A percentile compares a stretch with the other conserved stretches of the same genome.
These are phyloP conservation scores for Limnephilus lunatus DNA, from an alignment of 2,888 invertebrate genomes.

Conservation along the genomic window DNA sequence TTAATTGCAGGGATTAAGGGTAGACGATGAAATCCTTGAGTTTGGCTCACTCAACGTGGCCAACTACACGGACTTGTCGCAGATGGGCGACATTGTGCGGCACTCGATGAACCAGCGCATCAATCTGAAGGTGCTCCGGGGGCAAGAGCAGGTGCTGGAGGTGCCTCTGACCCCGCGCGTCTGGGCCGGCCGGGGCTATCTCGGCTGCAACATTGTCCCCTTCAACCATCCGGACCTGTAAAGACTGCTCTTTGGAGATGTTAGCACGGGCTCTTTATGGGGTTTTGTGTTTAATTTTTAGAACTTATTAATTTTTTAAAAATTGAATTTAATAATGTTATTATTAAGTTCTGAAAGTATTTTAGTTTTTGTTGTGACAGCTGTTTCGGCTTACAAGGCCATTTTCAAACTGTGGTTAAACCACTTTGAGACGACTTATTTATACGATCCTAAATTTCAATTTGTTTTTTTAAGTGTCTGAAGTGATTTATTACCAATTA, in stretches of 20 bases:
- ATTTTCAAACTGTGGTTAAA: too few species aligned
- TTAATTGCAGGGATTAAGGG: conserved; percentile 81
- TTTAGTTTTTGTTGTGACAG: too few species aligned
- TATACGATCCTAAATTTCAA: too few species aligned
- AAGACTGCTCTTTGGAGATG: conserved; percentile 65
- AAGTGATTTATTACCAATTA: too few species aligned
- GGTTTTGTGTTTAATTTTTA: too few species aligned
- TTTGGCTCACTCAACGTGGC: conserved; percentile 86
- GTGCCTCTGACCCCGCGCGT: conserved; percentile 83
- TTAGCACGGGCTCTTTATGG: neutral
- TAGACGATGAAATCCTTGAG: conserved; percentile 83
- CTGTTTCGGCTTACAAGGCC: too few species aligned
- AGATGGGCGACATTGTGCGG: conserved; percentile 80
- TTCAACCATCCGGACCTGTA: conserved; percentile 68
- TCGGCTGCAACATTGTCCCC: conserved; percentile 84
- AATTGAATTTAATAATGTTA: too few species aligned
- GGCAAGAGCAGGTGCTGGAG: conserved; percentile 73
- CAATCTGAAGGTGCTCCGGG: conserved; percentile 76
- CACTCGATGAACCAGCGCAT: conserved; percentile 78
- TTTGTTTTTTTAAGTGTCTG: too few species aligned
- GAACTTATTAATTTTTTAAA: too few species aligned
- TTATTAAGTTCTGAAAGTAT: too few species aligned
- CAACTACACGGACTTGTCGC: conserved; percentile 83
- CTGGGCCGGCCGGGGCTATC: conserved; percentile 88
- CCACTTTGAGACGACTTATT: too few species aligned